phyloP scores from a whole-genome alignment of 2,888 invertebrate genomes.

The Oxycera nigricornis region DNA sequence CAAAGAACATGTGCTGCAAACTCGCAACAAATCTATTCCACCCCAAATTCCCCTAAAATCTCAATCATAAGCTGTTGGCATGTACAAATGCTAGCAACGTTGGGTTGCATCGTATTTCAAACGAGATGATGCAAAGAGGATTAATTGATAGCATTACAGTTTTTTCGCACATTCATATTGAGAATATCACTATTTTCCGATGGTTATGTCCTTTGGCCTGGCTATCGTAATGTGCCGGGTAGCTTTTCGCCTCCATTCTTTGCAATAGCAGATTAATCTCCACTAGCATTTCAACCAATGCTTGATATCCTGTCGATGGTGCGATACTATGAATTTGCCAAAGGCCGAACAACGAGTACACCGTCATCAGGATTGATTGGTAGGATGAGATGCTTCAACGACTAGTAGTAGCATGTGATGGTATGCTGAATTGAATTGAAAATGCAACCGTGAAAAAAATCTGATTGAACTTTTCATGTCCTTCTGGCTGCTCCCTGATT shows the following conservation, averaged over 20 bases:
- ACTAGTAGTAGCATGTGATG: slow-evolving; percentile 17
- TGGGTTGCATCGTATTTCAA: not conserved
- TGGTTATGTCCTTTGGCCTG: not conserved
- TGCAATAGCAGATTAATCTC: slow-evolving; percentile 1
- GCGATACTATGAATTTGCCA: slow-evolving; percentile 17
- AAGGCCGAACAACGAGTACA: not conserved
- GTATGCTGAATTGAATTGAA: slow-evolving; percentile 31
- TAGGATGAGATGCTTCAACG: not conserved
- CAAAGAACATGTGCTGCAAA: too few species aligned
- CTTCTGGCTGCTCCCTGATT: slow-evolving; percentile 7
- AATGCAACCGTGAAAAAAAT: slow-evolving; percentile 27
- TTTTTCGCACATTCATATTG: not conserved
- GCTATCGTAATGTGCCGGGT: not conserved
- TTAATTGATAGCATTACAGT: slow-evolving; percentile 24
- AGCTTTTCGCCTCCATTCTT: not conserved
- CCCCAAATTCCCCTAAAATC: too few species aligned
- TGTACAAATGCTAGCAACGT: too few species aligned
- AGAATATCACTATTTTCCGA: slow-evolving; percentile 26
- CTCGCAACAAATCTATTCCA: too few species aligned
- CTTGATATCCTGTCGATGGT: slow-evolving; percentile 12
- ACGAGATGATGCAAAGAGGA: slow-evolving; percentile 20
- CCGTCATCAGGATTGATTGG: not conserved
- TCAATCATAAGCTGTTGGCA: too few species aligned
- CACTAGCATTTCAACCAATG: not conserved
- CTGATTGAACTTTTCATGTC: slow-evolving; percentile 33